Evolutionary conservation across 2,797 vertebrate genomes (phyloP).

Genomic region (Setipinna tenuifilis): DNA sequence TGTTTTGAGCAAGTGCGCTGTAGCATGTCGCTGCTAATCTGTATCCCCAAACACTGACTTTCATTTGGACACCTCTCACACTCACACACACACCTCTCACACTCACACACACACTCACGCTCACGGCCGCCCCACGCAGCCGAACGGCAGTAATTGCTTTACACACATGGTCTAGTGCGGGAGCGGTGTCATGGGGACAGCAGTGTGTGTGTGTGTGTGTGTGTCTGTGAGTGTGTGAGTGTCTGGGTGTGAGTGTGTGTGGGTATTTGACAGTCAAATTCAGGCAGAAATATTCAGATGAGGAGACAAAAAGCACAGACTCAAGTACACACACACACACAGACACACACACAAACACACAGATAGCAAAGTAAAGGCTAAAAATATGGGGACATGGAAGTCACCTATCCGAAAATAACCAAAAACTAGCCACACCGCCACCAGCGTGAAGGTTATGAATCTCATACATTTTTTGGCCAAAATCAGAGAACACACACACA

Average conservation of each 20-base stretch:
- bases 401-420: neutral
- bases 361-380: neutral
- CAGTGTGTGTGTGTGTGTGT: neutral
- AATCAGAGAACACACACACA: too few species aligned
- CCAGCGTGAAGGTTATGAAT: neutral
- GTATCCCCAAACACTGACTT: neutral
- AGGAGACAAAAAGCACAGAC: neutral
- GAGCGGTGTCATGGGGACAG: neutral
- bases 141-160: constrained; percentile 7
- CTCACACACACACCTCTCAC: constrained; percentile 13
- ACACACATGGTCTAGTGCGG: neutral
- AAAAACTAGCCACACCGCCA: neutral
- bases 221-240: neutral
- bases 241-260: neutral
- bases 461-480: too few species aligned
- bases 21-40: neutral
- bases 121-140: neutral
- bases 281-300: neutral
- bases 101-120: too few species aligned
- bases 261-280: neutral
- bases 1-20: neutral
- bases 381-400: neutral
- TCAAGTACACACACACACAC: neutral
- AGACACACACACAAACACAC: neutral
- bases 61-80: constrained; percentile 12